These are phyloP conservation scores for Drosophila tani DNA, from an alignment of 1,140 invertebrate genomes.

Conservation along the genomic window DNA sequence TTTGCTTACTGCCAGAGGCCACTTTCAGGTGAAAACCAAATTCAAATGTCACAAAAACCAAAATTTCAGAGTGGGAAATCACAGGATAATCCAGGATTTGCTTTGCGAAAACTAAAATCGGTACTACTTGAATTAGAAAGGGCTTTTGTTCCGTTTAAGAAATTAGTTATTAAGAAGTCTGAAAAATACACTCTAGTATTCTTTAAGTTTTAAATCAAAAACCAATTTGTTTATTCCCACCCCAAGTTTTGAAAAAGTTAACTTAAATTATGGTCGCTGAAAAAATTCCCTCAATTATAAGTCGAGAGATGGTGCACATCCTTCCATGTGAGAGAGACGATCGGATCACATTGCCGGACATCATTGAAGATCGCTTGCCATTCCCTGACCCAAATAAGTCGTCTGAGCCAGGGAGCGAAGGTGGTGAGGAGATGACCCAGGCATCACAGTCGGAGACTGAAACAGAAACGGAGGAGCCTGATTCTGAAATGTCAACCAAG, in stretches of 20 bases:
- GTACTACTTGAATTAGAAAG: too few relatives aligned
- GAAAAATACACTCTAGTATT: background rate
- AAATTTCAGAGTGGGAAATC: constrained; percentile 7
- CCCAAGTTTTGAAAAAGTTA: background rate
- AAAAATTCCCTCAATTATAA: constrained; percentile 26
- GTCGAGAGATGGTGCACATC: constrained; percentile 45
- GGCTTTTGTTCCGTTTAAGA: too few relatives aligned
- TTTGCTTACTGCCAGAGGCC: background rate
- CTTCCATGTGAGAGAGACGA: constrained; percentile 19
- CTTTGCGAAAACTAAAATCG: background rate
- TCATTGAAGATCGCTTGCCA: background rate
- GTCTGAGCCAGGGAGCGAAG: background rate
- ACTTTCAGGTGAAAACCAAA: constrained; percentile 11
- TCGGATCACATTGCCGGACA: constrained; percentile 22
- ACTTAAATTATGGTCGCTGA: constrained; percentile 2
- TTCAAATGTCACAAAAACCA: constrained; percentile 7
- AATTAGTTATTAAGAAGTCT: background rate
- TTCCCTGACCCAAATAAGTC: background rate
- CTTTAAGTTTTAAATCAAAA: background rate
- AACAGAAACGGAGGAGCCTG: too few relatives aligned
- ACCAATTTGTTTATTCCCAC: background rate
- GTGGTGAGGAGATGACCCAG: background rate
- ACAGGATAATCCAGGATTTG: constrained; percentile 13
- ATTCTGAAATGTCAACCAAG: background rate
- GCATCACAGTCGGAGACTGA: background rate